These are phyloP conservation scores for Exaiptasia diaphana DNA, from an alignment of 64 coral and sea anemone species.

Conservation along the genomic window DNA sequence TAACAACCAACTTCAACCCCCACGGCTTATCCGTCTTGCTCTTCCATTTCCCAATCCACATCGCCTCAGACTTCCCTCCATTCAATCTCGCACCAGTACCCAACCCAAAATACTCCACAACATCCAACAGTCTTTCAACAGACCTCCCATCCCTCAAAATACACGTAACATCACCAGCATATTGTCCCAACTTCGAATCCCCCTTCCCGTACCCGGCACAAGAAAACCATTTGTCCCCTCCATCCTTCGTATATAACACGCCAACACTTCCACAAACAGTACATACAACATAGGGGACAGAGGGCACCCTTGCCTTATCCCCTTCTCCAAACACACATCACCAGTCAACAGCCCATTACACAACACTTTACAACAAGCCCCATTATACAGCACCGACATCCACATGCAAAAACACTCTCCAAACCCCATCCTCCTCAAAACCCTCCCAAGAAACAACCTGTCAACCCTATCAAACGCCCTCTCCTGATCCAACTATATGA, in stretches of 20 bases:
- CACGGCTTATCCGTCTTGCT: too few relatives aligned
- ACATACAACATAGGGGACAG: conserved; percentile 27
- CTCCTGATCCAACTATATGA: too few relatives aligned
- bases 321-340: not conserved
- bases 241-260: not conserved
- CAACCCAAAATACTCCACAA: not conserved
- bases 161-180: conserved; percentile 46
- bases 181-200: too few relatives aligned
- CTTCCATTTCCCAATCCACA: conserved; percentile 47
- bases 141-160: not conserved
- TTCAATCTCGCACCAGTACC: too few relatives aligned
- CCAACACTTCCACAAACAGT: not conserved
- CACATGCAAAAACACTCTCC: too few relatives aligned
- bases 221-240: not conserved
- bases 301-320: not conserved
- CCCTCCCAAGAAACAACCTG: too few relatives aligned
- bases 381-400: too few relatives aligned
- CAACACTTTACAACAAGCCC: too few relatives aligned
- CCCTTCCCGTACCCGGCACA: too few relatives aligned
- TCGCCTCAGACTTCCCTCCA: conserved; percentile 9
- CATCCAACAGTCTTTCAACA: not conserved
- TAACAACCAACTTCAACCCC: not conserved
- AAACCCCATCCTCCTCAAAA: too few relatives aligned
- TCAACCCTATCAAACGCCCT: too few relatives aligned
- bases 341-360: not conserved